A percentile compares a stretch with the other conserved stretches of the same genome.
Evolutionary conservation across 2,888 invertebrate genomes (phyloP).

Genomic region (Acleris holmiana): DNA sequence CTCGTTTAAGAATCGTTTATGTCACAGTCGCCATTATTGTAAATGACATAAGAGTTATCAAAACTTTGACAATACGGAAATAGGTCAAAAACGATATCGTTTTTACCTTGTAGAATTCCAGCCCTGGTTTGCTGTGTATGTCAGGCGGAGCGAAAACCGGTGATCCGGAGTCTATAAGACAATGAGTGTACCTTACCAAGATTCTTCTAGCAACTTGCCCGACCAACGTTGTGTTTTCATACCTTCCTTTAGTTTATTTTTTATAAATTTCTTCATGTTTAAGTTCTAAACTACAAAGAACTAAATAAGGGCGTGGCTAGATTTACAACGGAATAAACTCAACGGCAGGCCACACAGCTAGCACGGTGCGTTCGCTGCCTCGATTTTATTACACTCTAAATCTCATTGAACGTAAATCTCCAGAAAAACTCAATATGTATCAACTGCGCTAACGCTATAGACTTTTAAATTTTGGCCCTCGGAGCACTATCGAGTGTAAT

Average conservation of each 20-base stretch:
- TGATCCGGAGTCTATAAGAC: too few relatives aligned
- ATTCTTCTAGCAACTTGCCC: too few relatives aligned
- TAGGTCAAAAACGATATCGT: too few relatives aligned
- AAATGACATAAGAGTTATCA: too few relatives aligned
- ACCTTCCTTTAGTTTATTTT: not conserved
- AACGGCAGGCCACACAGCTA: conserved; percentile 47
- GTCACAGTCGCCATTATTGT: too few relatives aligned
- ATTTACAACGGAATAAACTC: conserved; percentile 64
- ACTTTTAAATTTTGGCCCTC: conserved; percentile 36
- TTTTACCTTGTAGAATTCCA: too few relatives aligned
- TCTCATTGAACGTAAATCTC: conserved; percentile 37
- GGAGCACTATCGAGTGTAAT: conserved; percentile 33
- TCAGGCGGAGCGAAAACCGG: too few relatives aligned
- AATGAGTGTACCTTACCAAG: too few relatives aligned
- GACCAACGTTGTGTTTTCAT: not conserved
- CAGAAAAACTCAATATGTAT: conserved; percentile 36
- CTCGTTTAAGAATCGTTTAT: too few relatives aligned
- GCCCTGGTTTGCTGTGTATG: too few relatives aligned
- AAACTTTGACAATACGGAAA: too few relatives aligned
- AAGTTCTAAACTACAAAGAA: not conserved
- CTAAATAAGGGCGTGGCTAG: conserved; percentile 42
- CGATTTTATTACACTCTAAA: conserved; percentile 43
- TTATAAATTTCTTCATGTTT: not conserved
- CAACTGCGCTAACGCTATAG: conserved; percentile 24
- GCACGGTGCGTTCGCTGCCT: conserved; percentile 31